Evolutionary conservation across 2,113 vertebrate species (phyloP), one percentile per base, ranked within the genome.

Genomic region (Crotalus horridus): DNA sequence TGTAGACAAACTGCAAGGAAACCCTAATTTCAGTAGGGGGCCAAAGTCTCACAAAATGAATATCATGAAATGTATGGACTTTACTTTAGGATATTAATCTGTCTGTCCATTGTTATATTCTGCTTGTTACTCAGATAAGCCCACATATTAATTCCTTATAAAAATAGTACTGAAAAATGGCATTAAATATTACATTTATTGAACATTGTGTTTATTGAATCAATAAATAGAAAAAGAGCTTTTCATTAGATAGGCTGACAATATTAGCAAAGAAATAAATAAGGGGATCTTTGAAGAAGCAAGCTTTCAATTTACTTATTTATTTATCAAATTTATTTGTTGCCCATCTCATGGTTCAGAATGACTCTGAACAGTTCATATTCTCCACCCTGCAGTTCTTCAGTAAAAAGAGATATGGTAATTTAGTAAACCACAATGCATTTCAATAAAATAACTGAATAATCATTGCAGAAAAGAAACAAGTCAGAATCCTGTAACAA

Each of bases 1-100:
- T 64, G 26, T 64, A 64, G 0, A 74, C 0, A 12, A 91, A 90
- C 0, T 0, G 0, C 90, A 51, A 29, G 86, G 8, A 46, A 8
- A 51, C 51, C 2, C 29, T 69, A n/a, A 69, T 69, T 69, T n/a
- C 29, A 69, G 12, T 69, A n/a, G 29, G 29, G 29, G 6, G 29
- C 12, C 26, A 15, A n/a, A 69, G 64, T 69, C 29, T 12, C 11
- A n/a, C 29, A 15, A n/a, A 69, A 69, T n/a, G 64, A 69, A n/a
- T 69, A 69, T 69, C 29, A 12, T 15, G 26, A 33, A 69, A 69
- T 69, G 29, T 69, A 69, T 69, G 12, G 29, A 69, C 64, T 33
- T 69, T 69, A 69, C 13, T n/a, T 69, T n/a, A 33, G 4, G 12
- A 69, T 69, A 69, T 69, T n/a, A n/a, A 69, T 69, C 29, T n/a